phyloP scores from a whole-genome alignment of 2,797 vertebrate species.

The Synanceia verrucosa region DNA sequence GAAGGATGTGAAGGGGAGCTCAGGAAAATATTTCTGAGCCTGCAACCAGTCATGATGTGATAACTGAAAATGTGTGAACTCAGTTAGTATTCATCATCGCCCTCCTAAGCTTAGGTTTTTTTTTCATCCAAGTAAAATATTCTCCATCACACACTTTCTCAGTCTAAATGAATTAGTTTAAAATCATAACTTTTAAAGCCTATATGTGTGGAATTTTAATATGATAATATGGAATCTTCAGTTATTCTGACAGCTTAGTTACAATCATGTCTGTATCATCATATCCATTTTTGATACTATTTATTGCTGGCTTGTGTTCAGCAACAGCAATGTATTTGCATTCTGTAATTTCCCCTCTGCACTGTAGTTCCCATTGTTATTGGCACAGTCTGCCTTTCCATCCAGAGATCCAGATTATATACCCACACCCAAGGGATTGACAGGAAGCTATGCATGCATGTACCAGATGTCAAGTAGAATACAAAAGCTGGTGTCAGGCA shows the following conservation, averaged over 20 bases:
- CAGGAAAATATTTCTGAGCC: conserved; percentile 18
- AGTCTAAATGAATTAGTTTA: background rate
- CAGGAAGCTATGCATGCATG: background rate
- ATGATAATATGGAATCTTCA: background rate
- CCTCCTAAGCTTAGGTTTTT: background rate
- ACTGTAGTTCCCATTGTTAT: background rate
- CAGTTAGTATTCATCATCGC: conserved; percentile 29
- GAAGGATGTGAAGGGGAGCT: conserved; percentile 26
- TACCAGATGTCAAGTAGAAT: background rate
- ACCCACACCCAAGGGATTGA: background rate
- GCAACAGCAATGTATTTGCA: background rate
- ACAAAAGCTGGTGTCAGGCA: background rate
- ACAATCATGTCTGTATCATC: background rate
- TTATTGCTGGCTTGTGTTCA: background rate
- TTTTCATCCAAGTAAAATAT: background rate
- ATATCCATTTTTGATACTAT: background rate
- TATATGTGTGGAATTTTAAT: background rate
- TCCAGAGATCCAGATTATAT: background rate
- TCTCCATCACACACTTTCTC: background rate
- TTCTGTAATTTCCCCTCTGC: background rate
- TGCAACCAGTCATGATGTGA: conserved; percentile 15
- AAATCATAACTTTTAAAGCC: background rate
- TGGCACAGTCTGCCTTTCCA: background rate
- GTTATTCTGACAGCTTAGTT: background rate
- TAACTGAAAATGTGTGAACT: conserved; percentile 35